phyloP scores from a whole-genome alignment of 1,140 invertebrate species.

The Lucilia sericata region DNA sequence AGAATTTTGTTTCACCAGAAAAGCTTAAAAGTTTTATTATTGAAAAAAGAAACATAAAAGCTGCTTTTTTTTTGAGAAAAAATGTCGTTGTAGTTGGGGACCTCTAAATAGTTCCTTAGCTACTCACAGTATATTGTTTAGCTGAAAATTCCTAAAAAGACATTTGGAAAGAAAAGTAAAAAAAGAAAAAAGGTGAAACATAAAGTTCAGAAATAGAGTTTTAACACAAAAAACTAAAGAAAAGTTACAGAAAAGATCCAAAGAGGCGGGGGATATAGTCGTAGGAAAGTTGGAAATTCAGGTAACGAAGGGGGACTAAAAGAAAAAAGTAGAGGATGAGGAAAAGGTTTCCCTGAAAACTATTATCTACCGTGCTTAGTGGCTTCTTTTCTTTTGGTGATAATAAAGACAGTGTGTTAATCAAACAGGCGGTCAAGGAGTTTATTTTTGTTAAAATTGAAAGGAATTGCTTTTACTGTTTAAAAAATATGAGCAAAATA shows the following conservation, averaged over 20 bases:
- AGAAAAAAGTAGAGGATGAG: not conserved
- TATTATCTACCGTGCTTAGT: no score
- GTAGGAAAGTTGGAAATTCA: not conserved
- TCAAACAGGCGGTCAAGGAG: no score
- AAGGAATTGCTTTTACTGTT: no score
- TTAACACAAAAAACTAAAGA: conserved; percentile 38
- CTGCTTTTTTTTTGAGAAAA: not conserved
- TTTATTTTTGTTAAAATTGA: no score
- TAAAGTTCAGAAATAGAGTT: conserved; percentile 56
- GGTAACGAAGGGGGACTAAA: not conserved
- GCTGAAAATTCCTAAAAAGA: conserved; percentile 66
- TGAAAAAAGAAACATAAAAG: not conserved
- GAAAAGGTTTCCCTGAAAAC: no score
- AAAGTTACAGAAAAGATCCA: not conserved
- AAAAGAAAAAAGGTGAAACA: conserved; percentile 60
- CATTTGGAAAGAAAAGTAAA: conserved; percentile 54
- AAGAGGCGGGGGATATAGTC: not conserved
- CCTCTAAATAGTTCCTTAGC: conserved; percentile 46
- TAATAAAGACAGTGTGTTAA: no score
- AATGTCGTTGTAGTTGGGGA: not conserved
- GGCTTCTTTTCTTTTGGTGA: no score
- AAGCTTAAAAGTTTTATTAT: not conserved
- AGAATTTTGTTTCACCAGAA: not conserved
- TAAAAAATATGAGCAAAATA: no score
- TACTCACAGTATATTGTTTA: conserved; percentile 68